phyloP scores from a whole-genome alignment of 2,113 vertebrate genomes.

The Pica pica region DNA sequence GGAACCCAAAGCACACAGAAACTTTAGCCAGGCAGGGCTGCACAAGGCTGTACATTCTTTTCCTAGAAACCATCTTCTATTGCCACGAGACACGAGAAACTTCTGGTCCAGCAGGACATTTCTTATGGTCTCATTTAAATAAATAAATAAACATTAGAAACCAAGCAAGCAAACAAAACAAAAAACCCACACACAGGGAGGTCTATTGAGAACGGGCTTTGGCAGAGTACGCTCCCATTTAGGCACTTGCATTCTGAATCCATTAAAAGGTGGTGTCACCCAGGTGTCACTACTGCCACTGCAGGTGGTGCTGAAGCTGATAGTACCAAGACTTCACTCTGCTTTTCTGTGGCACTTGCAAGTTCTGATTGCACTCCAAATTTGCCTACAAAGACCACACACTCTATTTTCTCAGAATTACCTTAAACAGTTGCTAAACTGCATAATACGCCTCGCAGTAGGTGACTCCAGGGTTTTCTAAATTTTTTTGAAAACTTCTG shows the following conservation, averaged over 20 bases:
- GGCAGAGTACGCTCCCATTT: not conserved
- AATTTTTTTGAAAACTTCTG: not conserved
- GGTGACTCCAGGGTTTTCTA: not conserved
- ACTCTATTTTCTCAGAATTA: not conserved
- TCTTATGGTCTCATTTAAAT: not conserved
- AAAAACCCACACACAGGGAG: fast-evolving
- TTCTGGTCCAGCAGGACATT: not conserved
- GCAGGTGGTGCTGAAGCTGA: not conserved
- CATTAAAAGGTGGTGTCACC: not conserved
- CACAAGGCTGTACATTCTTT: not conserved
- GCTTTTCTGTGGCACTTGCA: not conserved
- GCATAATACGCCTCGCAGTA: not conserved
- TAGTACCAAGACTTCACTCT: not conserved
- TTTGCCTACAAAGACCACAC: not conserved
- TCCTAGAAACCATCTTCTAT: not conserved
- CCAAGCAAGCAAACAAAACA: not conserved
- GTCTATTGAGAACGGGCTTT: not conserved
- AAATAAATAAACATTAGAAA: not conserved
- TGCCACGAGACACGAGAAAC: not conserved
- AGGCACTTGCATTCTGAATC: not conserved
- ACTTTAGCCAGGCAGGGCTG: not conserved
- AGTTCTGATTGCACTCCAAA: not conserved
- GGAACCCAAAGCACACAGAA: not conserved
- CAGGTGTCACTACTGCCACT: not conserved
- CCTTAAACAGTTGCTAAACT: not conserved